These are phyloP conservation scores for Agrochola macilenta DNA, from an alignment of 2,888 invertebrate genomes.

Conservation along the genomic window DNA sequence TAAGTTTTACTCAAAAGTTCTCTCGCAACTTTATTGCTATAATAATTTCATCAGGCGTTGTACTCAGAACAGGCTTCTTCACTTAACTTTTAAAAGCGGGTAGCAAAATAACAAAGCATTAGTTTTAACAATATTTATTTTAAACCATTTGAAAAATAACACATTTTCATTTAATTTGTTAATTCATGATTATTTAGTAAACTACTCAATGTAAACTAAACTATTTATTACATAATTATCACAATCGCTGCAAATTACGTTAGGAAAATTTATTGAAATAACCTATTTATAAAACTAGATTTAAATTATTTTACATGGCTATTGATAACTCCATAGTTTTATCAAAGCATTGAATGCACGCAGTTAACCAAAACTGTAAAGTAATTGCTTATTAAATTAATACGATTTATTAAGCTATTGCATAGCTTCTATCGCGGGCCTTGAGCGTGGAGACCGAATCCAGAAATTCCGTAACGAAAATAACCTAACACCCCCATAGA, in stretches of 20 bases:
- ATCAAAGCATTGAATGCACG: not conserved
- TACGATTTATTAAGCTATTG: too few species aligned
- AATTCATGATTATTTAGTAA: slow-evolving; percentile 25
- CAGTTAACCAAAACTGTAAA: not conserved
- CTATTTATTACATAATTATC: slow-evolving; percentile 52
- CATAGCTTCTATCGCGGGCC: too few species aligned
- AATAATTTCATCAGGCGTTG: slow-evolving; percentile 48
- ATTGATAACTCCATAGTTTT: not conserved
- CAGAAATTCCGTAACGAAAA: too few species aligned
- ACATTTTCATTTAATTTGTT: slow-evolving; percentile 32
- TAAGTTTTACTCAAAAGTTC: slow-evolving; percentile 23
- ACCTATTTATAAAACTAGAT: slow-evolving; percentile 24
- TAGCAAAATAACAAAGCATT: slow-evolving; percentile 12
- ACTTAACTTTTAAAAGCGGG: slow-evolving; percentile 4
- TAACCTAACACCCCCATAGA: too few species aligned
- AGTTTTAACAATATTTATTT: slow-evolving; percentile 46
- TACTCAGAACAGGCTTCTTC: not conserved
- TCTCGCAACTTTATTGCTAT: slow-evolving; percentile 35
- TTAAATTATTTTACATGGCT: slow-evolving; percentile 15
- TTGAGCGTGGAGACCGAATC: too few species aligned
- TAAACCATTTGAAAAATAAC: slow-evolving; percentile 27
- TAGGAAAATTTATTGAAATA: slow-evolving; percentile 36
- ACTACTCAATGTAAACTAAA: slow-evolving; percentile 22
- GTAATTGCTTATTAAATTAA: not conserved
- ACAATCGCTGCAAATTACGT: slow-evolving; percentile 61